Conservation (phyloP, 1,140 invertebrate species). For the Cepaea nemoralis region DNA sequence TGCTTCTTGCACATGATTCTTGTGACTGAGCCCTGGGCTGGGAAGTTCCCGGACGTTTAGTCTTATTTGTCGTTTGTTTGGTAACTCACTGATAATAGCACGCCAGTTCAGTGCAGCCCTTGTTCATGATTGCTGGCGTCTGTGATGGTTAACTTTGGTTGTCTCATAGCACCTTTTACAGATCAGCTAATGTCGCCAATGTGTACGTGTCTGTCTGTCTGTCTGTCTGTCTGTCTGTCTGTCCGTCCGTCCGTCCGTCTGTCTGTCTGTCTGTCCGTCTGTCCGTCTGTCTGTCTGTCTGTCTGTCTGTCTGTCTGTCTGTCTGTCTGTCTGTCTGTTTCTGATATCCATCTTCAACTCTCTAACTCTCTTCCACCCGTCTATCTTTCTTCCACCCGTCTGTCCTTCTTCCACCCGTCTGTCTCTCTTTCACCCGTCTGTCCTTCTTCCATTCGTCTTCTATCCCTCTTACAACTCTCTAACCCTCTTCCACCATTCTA, state of each 20-base stretch:
- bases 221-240: no score
- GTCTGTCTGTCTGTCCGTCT: no score
- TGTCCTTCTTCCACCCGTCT: conserved; percentile 22
- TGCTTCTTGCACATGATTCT: no score
- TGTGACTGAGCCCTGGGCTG: no score
- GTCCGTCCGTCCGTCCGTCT: no score
- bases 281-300: conserved; percentile 35
- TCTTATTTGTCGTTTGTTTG: no score
- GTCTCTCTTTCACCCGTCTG: conserved; percentile 32
- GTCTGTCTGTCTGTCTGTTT: conserved; percentile 33
- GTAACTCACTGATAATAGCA: no score
- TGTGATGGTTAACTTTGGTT: not conserved
- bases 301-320: conserved; percentile 31
- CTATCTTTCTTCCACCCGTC: conserved; percentile 28
- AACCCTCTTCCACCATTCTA: conserved; percentile 27
- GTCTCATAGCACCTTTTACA: not conserved
- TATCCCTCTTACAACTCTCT: conserved; percentile 28
- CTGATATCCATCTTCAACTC: no score
- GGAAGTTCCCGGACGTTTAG: no score
- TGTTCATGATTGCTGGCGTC: not conserved
- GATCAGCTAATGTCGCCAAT: not conserved
- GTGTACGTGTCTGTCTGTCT: no score
- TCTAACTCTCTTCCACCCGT: no score
- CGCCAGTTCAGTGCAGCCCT: no score
- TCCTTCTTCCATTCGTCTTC: conserved; percentile 28